Evolutionary conservation across 2,888 invertebrate species (phyloP).

Genomic region (Scaptomyza flava): DNA sequence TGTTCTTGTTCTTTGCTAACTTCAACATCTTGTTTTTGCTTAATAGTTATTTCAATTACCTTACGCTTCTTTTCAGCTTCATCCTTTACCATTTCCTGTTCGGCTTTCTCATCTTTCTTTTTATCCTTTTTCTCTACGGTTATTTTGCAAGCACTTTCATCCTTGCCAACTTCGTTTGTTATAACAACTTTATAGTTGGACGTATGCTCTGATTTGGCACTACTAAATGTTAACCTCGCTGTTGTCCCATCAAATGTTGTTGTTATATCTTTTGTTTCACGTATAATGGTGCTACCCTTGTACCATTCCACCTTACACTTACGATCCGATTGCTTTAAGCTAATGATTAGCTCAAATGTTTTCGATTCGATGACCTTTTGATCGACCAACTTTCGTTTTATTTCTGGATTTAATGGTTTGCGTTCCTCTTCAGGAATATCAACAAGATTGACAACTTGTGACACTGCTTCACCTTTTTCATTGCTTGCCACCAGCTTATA

Average conservation of each 20-base stretch:
- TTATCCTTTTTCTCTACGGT: constrained; percentile 88
- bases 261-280: constrained; percentile 90
- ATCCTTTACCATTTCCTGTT: constrained; percentile 82
- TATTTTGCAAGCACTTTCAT: constrained; percentile 93
- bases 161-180: constrained; percentile 95
- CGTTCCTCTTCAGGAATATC: constrained; percentile 92
- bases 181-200: constrained; percentile 94
- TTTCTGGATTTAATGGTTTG: constrained; percentile 92
- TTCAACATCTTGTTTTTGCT: constrained; percentile 3
- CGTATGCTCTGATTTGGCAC: constrained; percentile 90
- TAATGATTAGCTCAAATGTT: constrained; percentile 91
- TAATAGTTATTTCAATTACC: constrained; percentile 80
- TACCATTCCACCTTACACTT: constrained; percentile 94
- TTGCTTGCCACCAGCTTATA: constrained; percentile 96
- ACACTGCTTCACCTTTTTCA: constrained; percentile 96
- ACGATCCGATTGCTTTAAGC: constrained; percentile 90
- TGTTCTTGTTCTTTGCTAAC: neutral
- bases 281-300: constrained; percentile 91
- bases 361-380: constrained; percentile 90
- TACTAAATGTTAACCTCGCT: constrained; percentile 91
- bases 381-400: constrained; percentile 90
- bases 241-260: constrained; percentile 93
- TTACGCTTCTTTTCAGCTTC: constrained; percentile 83
- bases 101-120: constrained; percentile 86
- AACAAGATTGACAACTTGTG: constrained; percentile 93